phyloP scores from a whole-genome alignment of 2,113 vertebrate species.

The Rhynchomys soricoides region DNA sequence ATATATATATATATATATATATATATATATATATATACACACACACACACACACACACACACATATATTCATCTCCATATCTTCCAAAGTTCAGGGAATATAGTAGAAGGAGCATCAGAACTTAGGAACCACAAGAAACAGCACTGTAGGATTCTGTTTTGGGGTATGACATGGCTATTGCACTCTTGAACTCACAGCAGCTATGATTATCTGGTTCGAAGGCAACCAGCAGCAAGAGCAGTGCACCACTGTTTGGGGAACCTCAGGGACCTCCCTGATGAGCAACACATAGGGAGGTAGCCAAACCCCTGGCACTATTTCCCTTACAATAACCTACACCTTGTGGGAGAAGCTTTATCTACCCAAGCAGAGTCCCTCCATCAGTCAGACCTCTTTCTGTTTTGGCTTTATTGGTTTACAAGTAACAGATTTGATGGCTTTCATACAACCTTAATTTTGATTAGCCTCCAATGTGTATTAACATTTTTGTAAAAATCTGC shows the following conservation, averaged over 20 bases:
- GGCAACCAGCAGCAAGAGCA: background rate
- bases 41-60: too few relatives aligned
- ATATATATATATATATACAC: background rate
- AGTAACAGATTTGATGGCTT: background rate
- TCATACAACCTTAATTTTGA: background rate
- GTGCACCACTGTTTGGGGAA: background rate
- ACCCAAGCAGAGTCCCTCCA: background rate
- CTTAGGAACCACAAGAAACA: background rate
- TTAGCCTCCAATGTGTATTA: background rate
- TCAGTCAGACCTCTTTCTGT: background rate
- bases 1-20: background rate
- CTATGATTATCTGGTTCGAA: background rate
- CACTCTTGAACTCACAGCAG: background rate
- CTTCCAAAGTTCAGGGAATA: background rate
- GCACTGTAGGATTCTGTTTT: background rate
- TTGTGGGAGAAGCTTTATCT: background rate
- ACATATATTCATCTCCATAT: background rate
- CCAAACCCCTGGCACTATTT: background rate
- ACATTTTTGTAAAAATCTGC: background rate
- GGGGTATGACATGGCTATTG: background rate
- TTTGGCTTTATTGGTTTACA: background rate
- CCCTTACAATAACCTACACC: background rate
- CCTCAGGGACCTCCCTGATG: background rate
- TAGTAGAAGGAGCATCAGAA: background rate
- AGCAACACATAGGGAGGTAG: background rate